These are phyloP conservation scores for Myotis vivesi DNA, from an alignment of 2,797 vertebrate genomes.

Conservation along the genomic window DNA sequence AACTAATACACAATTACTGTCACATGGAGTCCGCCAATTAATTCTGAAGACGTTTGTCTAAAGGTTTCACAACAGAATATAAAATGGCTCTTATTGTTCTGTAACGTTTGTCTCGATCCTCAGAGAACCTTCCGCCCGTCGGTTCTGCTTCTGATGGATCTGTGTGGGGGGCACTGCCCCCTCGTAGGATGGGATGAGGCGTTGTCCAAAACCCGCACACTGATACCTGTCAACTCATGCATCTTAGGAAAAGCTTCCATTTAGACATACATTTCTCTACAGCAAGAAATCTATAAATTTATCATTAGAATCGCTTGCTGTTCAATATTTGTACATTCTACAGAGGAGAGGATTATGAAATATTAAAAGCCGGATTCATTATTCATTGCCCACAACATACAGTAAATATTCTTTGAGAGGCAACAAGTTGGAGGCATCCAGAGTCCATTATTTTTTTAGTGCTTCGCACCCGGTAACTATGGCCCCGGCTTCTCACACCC, in stretches of 20 bases:
- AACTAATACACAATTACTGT: slow-evolving; percentile 88
- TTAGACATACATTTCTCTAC: slow-evolving; percentile 78
- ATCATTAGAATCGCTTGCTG: slow-evolving; percentile 85
- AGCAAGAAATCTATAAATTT: slow-evolving; percentile 85
- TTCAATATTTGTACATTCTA: slow-evolving; percentile 96
- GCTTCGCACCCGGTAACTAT: slow-evolving; percentile 86
- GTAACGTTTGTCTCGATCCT: slow-evolving; percentile 77
- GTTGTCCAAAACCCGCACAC: slow-evolving; percentile 65
- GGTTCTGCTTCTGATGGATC: slow-evolving; percentile 37
- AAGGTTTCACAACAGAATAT: slow-evolving; percentile 82
- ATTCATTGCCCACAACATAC: slow-evolving; percentile 90
- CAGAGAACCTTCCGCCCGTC: slow-evolving; percentile 54
- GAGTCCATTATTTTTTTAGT: slow-evolving; percentile 85
- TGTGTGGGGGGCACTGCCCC: slow-evolving; percentile 48
- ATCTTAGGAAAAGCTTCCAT: slow-evolving; percentile 81
- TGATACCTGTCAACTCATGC: slow-evolving; percentile 80
- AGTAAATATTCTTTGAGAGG: slow-evolving; percentile 89
- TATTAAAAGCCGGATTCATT: slow-evolving; percentile 93
- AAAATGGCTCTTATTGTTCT: slow-evolving; percentile 83
- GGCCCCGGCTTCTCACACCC: slow-evolving; percentile 82
- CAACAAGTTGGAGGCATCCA: slow-evolving; percentile 88
- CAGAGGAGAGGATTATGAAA: slow-evolving; percentile 91
- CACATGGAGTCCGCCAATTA: slow-evolving; percentile 86
- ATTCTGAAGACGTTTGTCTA: slow-evolving; percentile 86
- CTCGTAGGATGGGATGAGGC: slow-evolving; percentile 63